Conservation (phyloP, 2,888 invertebrate genomes). For the Unio pictorum region DNA sequence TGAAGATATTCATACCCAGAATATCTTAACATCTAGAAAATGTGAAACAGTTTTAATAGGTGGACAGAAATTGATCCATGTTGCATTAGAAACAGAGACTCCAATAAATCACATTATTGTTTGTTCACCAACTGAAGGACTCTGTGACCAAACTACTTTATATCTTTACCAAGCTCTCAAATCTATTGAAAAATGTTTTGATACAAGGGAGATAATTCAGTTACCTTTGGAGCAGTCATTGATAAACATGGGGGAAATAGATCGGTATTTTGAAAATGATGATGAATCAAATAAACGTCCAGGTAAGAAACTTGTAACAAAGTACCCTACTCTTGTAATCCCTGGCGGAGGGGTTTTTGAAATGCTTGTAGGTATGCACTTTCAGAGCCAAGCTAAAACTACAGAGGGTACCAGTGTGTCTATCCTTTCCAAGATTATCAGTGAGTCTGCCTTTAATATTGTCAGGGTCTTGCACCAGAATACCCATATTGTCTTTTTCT, state of each 20-base stretch:
- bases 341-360: constrained; percentile 46
- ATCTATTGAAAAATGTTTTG: not conserved
- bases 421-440: constrained; percentile 14
- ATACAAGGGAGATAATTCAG: not conserved
- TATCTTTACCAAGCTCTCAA: constrained; percentile 1
- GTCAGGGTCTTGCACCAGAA: constrained; percentile 15
- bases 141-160: constrained; percentile 26
- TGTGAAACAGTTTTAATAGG: constrained; percentile 17
- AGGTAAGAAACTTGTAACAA: not conserved
- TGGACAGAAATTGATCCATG: constrained; percentile 19
- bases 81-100: constrained; percentile 3
- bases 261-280: not conserved
- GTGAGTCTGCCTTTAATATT: constrained; percentile 12
- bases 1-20: constrained; percentile 12
- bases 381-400: constrained; percentile 13
- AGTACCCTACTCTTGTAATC: constrained; percentile 8
- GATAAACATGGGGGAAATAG: no score
- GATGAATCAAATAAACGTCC: not conserved
- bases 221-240: not conserved
- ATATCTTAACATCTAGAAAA: constrained; percentile 8
- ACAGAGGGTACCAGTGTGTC: constrained; percentile 10
- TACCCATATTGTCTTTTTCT: not conserved
- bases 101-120: constrained; percentile 25
- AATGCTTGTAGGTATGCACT: constrained; percentile 20
- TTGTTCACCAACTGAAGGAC: constrained; percentile 42